phyloP scores from a whole-genome alignment of 2,797 vertebrate species.

The Halcyon smyrnensis region DNA sequence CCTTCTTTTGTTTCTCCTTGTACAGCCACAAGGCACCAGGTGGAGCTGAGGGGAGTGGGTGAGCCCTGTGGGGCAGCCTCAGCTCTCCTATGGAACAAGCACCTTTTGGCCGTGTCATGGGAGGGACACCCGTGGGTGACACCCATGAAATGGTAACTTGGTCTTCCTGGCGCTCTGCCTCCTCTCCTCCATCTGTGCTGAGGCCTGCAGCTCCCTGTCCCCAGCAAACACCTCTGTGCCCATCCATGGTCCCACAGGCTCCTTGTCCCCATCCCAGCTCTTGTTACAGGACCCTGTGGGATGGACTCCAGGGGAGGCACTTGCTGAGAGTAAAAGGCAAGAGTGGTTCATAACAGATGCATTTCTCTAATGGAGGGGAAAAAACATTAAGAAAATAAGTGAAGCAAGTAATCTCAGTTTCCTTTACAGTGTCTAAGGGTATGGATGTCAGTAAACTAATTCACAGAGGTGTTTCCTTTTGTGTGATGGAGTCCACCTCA shows the following conservation, averaged over 20 bases:
- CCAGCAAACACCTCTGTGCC: neutral
- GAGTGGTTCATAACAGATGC: rapidly evolving
- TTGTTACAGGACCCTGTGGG: rapidly evolving
- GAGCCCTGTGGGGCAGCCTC: neutral
- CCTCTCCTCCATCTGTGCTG: rapidly evolving
- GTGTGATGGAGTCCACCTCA: constrained; percentile 58
- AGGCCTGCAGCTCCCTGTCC: rapidly evolving
- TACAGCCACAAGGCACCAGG: neutral
- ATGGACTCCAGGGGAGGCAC: rapidly evolving
- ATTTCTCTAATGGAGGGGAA: constrained; percentile 50
- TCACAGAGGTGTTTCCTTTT: constrained; percentile 60
- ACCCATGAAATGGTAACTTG: rapidly evolving
- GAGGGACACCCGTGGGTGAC: rapidly evolving
- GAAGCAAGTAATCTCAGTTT: constrained; percentile 52
- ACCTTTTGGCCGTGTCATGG: neutral
- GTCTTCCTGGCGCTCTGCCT: neutral
- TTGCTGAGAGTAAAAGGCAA: rapidly evolving
- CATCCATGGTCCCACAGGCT: rapidly evolving
- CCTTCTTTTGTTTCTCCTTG: constrained; percentile 68
- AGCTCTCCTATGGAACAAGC: neutral
- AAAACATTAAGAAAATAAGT: constrained; percentile 41
- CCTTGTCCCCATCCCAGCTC: neutral
- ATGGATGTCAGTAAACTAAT: constrained; percentile 52
- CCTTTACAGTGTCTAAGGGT: constrained; percentile 22
- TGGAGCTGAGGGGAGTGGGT: neutral